phyloP scores from a whole-genome alignment of 2,888 invertebrate genomes.

The Lutraria lutraria region DNA sequence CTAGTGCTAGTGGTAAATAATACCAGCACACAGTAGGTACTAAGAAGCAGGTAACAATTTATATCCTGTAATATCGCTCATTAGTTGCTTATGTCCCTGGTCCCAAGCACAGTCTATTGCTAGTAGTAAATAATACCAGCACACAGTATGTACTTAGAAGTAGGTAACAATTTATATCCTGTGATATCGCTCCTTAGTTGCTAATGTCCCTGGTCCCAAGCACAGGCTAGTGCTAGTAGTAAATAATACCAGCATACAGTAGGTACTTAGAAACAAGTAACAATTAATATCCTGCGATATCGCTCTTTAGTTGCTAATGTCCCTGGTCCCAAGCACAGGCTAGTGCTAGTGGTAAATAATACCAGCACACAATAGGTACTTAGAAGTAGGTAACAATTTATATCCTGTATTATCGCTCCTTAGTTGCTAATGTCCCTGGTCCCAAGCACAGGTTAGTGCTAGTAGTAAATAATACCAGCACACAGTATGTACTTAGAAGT shows the following conservation, averaged over 20 bases:
- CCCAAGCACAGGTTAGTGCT: slow-evolving; percentile 9
- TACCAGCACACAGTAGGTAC: too few species aligned
- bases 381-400: background rate
- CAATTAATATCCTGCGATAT: background rate
- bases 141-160: slow-evolving; percentile 1
- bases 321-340: slow-evolving; percentile 14
- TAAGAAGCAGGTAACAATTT: too few species aligned
- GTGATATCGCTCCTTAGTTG: background rate
- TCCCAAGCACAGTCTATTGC: too few species aligned
- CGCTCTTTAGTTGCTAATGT: background rate
- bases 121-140: too few species aligned
- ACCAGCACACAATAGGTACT: slow-evolving; percentile 17
- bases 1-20: too few species aligned
- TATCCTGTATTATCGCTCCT: background rate
- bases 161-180: background rate
- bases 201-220: slow-evolving; percentile 19
- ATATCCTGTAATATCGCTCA: too few species aligned
- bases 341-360: slow-evolving; percentile 13
- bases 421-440: slow-evolving; percentile 13
- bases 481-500: slow-evolving; percentile 3
- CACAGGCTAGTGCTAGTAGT: slow-evolving; percentile 4
- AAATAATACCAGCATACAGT: slow-evolving; percentile 12
- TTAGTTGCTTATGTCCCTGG: too few species aligned
- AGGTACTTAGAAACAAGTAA: background rate
- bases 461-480: slow-evolving; percentile 12